Conservation (phyloP, 2,888 invertebrate genomes). For the Zaprionus bogoriensis region DNA sequence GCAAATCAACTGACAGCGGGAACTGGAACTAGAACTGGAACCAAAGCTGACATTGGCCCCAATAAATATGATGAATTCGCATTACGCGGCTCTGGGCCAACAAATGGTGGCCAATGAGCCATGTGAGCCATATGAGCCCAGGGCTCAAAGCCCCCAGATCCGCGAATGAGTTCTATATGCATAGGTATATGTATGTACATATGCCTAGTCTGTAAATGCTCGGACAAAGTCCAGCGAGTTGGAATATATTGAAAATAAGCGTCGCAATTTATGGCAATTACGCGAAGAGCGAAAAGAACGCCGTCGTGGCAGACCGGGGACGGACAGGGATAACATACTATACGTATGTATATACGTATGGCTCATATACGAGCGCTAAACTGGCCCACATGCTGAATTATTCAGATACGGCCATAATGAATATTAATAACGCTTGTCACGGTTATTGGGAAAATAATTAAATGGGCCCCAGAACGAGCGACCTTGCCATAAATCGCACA, state of each 20-base stretch:
- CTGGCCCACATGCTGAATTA: slow-evolving; percentile 14
- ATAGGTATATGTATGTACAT: neutral
- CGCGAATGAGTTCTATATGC: neutral
- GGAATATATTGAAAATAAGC: slow-evolving; percentile 4
- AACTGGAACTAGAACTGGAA: slow-evolving; percentile 1
- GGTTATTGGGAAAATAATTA: slow-evolving; percentile 53
- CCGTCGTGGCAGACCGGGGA: no score
- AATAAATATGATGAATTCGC: slow-evolving; percentile 1
- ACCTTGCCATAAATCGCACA: slow-evolving; percentile 17
- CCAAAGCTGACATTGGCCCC: slow-evolving; percentile 23
- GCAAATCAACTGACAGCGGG: slow-evolving; percentile 5
- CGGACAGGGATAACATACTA: no score
- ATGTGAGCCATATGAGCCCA: neutral
- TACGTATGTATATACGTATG: neutral
- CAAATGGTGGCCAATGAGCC: neutral
- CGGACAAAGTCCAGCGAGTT: no score
- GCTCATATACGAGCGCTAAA: no score
- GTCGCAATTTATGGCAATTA: slow-evolving; percentile 8
- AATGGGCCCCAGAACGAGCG: slow-evolving; percentile 4
- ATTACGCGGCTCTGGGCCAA: neutral
- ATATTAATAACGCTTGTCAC: slow-evolving; percentile 49
- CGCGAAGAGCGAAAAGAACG: neutral
- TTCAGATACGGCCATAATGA: slow-evolving; percentile 33
- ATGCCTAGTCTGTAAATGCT: no score
- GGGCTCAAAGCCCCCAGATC: neutral